Evolutionary conservation across 2,888 invertebrate genomes (phyloP), one percentile per base, ranked within the genome.

Genomic region (Rapana venosa): DNA sequence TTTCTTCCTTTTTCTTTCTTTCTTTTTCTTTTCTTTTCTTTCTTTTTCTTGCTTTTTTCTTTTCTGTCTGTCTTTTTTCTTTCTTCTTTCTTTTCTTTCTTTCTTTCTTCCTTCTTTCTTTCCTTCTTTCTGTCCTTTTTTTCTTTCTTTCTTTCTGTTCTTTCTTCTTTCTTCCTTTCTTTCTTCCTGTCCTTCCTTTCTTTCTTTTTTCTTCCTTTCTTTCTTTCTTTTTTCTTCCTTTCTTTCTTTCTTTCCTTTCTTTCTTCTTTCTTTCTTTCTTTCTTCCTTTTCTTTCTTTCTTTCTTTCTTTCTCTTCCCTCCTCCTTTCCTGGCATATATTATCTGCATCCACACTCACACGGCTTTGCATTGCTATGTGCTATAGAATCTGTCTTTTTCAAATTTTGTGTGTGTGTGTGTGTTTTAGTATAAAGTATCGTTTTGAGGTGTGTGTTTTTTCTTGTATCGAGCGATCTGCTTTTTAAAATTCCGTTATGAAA

Each of bases 181-280:
- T 11, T 15, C 11, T 79, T 32, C 13, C 79, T 79, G 8, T 32
- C 79, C 32, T 32, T 32, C 79, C 13, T 32, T 35, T 17, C 22
- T 32, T 35, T 17, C 22, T 32, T 35, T n/a, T 79, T 1, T 35
- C 35, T 35, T 4, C 35, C 79, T 79, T 17, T 79, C 79, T 79
- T 17, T 79, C 79, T 79, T 17, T 79, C 79, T 79, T 26, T 66
- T 13, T 66, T 61, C 61, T 66, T 66, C 66, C 2, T 66, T 66
- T 32, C 30, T 88, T 17, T 88, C 58, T 58, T 30, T 88, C 88
- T 88, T 58, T 58, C 35, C 22, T 26, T 58, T 30, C n/a, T 58
- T 81, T 30, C 8, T 47, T 26, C 26, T 26, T 66, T 26, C 26
- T 26, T 66, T 26, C 26, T 26, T 66, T 26, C 26, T 26, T 66